These are phyloP conservation scores for Eupeodes latifasciatus DNA, from an alignment of 2,888 invertebrate genomes.

Conservation along the genomic window DNA sequence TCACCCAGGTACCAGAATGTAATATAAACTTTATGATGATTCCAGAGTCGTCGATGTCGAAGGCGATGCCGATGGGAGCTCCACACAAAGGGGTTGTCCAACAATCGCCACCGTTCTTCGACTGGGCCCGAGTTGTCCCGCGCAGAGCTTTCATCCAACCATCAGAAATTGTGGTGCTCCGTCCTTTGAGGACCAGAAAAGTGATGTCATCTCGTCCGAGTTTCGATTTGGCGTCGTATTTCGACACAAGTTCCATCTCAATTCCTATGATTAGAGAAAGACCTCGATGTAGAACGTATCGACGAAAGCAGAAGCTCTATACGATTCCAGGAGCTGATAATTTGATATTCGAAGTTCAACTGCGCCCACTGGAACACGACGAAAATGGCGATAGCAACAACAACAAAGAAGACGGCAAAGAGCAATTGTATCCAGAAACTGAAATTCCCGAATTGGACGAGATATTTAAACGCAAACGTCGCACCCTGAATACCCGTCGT, in stretches of 20 bases:
- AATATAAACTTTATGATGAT: constrained; percentile 46
- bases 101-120: constrained; percentile 39
- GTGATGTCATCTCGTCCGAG: constrained; percentile 40
- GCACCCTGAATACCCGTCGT: constrained; percentile 32
- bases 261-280: constrained; percentile 65
- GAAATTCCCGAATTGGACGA: constrained; percentile 68
- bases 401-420: constrained; percentile 45
- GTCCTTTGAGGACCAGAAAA: constrained; percentile 63
- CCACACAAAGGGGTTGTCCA: constrained; percentile 24
- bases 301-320: constrained; percentile 62
- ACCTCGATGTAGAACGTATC: constrained; percentile 50
- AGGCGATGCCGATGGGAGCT: background rate
- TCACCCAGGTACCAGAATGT: constrained; percentile 9
- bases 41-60: constrained; percentile 3
- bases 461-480: constrained; percentile 70
- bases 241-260: constrained; percentile 56
- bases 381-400: constrained; percentile 32
- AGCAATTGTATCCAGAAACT: constrained; percentile 62
- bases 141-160: constrained; percentile 43
- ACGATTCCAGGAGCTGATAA: constrained; percentile 64
- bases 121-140: constrained; percentile 65
- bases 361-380: background rate
- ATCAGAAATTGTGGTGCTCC: constrained; percentile 52
- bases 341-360: constrained; percentile 56
- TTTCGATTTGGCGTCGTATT: constrained; percentile 56